Conservation (phyloP, 2,113 vertebrate genomes). For the Peromyscus californicus region DNA sequence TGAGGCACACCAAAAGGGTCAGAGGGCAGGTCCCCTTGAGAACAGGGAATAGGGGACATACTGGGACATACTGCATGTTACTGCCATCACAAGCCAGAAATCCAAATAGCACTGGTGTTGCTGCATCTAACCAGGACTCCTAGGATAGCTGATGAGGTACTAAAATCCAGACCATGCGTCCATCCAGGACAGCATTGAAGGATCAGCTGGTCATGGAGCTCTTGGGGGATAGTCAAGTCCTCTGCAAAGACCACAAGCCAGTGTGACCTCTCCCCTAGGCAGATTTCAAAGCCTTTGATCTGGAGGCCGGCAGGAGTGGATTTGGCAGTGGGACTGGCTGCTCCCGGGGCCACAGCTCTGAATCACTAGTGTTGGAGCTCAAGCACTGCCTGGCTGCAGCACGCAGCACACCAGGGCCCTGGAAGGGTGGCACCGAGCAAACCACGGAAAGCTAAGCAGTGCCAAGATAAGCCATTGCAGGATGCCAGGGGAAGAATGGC, state of each 20-base stretch:
- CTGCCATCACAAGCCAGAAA: fast-evolving
- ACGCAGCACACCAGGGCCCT: background rate
- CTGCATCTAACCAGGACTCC: background rate
- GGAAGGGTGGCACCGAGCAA: background rate
- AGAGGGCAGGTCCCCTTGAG: fast-evolving
- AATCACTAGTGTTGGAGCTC: background rate
- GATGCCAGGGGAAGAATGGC: background rate
- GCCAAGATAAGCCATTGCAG: background rate
- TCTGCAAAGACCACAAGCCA: background rate
- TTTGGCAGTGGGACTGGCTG: background rate
- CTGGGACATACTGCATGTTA: fast-evolving
- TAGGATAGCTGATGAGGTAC: fast-evolving
- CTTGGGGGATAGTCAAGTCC: background rate
- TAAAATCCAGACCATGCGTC: background rate
- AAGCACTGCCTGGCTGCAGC: background rate
- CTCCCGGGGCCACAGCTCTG: background rate
- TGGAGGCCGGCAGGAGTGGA: background rate
- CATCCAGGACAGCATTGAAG: no score
- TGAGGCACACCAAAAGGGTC: no score
- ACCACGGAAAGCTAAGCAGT: background rate
- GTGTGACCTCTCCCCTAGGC: fast-evolving
- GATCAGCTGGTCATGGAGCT: background rate
- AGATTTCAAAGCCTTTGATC: background rate
- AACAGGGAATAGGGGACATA: fast-evolving
- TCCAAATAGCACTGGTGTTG: fast-evolving